A percentile compares a stretch with the other conserved stretches of the same genome.
Conservation (phyloP, 35 echinoderm and acorn worm genomes). For the Ptychodera flava region DNA sequence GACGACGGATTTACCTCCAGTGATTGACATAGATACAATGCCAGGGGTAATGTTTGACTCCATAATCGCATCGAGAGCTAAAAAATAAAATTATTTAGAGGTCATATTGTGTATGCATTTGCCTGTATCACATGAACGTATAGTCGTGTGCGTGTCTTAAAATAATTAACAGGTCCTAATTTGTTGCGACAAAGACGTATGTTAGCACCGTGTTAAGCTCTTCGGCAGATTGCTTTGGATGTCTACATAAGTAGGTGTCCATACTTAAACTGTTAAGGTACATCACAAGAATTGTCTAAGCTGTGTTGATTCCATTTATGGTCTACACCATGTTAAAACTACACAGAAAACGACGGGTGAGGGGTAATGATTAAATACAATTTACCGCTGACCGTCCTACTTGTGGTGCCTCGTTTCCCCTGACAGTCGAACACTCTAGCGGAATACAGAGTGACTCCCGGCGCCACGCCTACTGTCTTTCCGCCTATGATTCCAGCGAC, state of each 20-base stretch:
- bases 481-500: not conserved
- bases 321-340: too few species aligned
- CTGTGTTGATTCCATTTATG: too few species aligned
- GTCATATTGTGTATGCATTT: too few species aligned
- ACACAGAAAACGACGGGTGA: too few species aligned
- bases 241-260: not conserved
- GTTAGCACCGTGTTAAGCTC: not conserved
- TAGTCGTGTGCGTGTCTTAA: too few species aligned
- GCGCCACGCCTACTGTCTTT: not conserved
- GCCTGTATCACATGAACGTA: too few species aligned
- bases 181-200: too few species aligned
- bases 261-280: not conserved
- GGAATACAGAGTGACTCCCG: not conserved
- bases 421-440: slow-evolving; percentile 9
- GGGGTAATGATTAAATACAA: too few species aligned
- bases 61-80: slow-evolving; percentile 12
- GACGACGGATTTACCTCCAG: not conserved
- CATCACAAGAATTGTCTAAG: not conserved
- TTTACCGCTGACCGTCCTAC: not conserved
- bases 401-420: not conserved
- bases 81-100: too few species aligned
- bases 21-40: slow-evolving; percentile 31
- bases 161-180: too few species aligned
- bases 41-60: not conserved
- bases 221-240: not conserved